phyloP scores from a whole-genome alignment of 2,113 vertebrate genomes.

The Symphodus melops region DNA sequence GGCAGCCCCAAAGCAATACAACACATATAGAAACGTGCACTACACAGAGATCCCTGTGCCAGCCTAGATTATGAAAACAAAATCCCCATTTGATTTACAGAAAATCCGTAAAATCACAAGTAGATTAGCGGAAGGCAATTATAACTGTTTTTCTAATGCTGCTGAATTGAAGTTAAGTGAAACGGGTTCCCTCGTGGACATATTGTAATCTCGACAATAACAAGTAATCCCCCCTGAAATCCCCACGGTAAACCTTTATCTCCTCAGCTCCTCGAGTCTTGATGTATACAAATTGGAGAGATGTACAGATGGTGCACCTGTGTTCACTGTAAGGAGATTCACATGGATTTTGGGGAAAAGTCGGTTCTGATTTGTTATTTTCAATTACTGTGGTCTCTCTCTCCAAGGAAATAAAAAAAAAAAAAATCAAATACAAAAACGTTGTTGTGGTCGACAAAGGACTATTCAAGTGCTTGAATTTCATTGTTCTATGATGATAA shows the following conservation, averaged over 20 bases:
- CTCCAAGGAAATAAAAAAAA: constrained; percentile 7
- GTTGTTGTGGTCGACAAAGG: no score
- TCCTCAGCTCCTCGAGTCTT: constrained; percentile 16
- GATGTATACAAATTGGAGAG: constrained; percentile 9
- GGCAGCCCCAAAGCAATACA: constrained; percentile 40
- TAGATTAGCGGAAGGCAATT: constrained; percentile 43
- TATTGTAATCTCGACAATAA: constrained; percentile 49
- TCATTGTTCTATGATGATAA: not conserved
- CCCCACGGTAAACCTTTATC: constrained; percentile 14
- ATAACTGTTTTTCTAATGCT: constrained; percentile 22
- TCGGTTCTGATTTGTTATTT: constrained; percentile 6
- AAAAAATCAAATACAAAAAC: not conserved
- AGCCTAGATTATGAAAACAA: constrained; percentile 62
- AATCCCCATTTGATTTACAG: constrained; percentile 72
- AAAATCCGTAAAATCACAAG: constrained; percentile 58
- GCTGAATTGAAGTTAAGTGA: constrained; percentile 9
- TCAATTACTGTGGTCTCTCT: not conserved
- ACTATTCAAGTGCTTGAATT: not conserved
- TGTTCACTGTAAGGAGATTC: constrained; percentile 8
- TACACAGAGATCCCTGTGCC: constrained; percentile 16
- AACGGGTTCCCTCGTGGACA: constrained; percentile 22
- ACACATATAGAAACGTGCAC: constrained; percentile 17
- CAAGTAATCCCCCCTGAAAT: constrained; percentile 30
- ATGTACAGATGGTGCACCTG: not conserved
- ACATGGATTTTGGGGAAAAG: constrained; percentile 4